Evolutionary conservation across 2,113 vertebrate genomes (phyloP), one percentile per base, ranked within the genome.

Genomic region (Struthidea cinerea): DNA sequence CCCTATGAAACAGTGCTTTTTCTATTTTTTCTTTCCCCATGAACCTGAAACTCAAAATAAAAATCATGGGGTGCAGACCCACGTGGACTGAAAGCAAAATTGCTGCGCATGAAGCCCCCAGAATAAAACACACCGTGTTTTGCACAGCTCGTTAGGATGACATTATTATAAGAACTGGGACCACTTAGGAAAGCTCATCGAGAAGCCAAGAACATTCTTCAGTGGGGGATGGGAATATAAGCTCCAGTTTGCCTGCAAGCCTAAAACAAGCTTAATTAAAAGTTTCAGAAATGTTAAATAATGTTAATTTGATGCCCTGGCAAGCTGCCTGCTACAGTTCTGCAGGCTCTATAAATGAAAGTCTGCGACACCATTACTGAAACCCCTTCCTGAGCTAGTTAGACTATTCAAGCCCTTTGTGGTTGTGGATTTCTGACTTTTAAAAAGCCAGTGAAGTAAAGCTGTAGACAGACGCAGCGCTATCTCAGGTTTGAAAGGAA

Each of bases 251-350:
- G 85, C 89, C 94, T 96, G 84, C 53, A 88, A 94, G 87, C 56
- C 73, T 96, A 71, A 95, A 96, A 84, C 59, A 77, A 95, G 87
- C 87, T 95, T 94, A 96, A 97, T 97, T 97, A 97, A 91, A 96
- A 97, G 87, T 95, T 94, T 91, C 91, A 95, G 93, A 94, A 96
- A 95, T 92, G 93, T 95, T 91, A 94, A 96, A 71, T 95, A 87
- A 95, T n/a, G 74, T 87, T 96, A 96, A 97, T 96, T 94, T 92
- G 80, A 67, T 85, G 30, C 82, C 82, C 90, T 96, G 94, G 94
- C 93, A 96, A 91, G 11, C 16, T 1, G 92, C 96, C 96, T 61
- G 52, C 80, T 80, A 11, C 33, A 74, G 75, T 50, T 94, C 59
- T 42, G 70, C 87, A 79, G 69, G 15, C 52, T 79, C 70, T 11